A percentile compares a stretch with the other conserved stretches of the same genome.
Conservation (phyloP, 1,140 invertebrate genomes). For the Pogonomyrmex barbatus region DNA sequence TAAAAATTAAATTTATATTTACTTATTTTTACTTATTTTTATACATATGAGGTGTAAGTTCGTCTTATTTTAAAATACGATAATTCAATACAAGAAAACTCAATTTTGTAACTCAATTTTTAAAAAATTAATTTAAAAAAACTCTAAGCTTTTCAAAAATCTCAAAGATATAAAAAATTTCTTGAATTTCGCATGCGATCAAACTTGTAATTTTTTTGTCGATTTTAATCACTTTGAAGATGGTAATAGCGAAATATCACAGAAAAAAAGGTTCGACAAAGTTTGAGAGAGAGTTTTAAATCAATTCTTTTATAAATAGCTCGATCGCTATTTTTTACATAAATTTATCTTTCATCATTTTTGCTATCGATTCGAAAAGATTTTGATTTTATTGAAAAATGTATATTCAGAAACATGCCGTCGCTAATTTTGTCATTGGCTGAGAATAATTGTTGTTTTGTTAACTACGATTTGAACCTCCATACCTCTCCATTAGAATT, state of each 20-base stretch:
- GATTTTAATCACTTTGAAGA: not conserved
- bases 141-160: not conserved
- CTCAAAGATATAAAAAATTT: not conserved
- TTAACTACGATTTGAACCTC: slow-evolving; percentile 20
- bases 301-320: not conserved
- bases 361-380: not conserved
- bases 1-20: not conserved
- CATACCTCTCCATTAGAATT: slow-evolving; percentile 44
- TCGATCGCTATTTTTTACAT: not conserved
- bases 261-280: not conserved
- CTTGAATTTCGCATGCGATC: not conserved
- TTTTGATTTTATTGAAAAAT: not conserved
- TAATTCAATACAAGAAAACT: not conserved
- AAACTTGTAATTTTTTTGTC: not conserved
- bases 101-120: not conserved
- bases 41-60: not conserved
- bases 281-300: not conserved
- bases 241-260: not conserved
- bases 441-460: slow-evolving; percentile 37
- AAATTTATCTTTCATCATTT: not conserved
- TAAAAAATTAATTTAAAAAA: not conserved
- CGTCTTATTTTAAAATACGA: not conserved
- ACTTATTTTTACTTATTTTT: not conserved
- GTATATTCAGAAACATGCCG: not conserved
- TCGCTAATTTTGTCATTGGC: not conserved